Evolutionary conservation across 2,888 invertebrate genomes (phyloP), one percentile per base, ranked within the genome.

Genomic region (Amphipyra tragopoginis): DNA sequence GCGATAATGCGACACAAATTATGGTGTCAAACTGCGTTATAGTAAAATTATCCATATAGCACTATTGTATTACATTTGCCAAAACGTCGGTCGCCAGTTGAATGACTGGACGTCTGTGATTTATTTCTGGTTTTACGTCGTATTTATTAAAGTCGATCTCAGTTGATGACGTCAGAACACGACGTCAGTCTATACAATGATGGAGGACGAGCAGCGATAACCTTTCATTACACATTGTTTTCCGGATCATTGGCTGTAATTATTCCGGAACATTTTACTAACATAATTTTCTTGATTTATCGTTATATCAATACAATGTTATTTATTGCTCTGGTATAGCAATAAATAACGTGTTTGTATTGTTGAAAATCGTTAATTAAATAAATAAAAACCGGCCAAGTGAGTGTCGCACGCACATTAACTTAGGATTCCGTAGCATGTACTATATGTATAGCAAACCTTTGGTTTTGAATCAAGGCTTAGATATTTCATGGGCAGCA

Each of bases 91-190:
- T 36, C 49, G 36, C 15, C 39, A 33, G 51, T 58, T 48, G 54
- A 53, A 54, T 44, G 38, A 54, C 55, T 52, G 50, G 15, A 29
- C 36, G 51, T 36, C 48, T 48, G 45, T 50, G 40, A 48, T 59
- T 53, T 69, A 69, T 69, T 68, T 70, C 53, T 59, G 50, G 51
- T 65, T 70, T 59, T 66, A 55, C 66, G 70, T 40, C 65, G 55
- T 26, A 65, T 59, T 67, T 56, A 67, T 52, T 44, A 21, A 48
- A 58, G 34, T 51, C 14, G 36, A 52, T 59, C 54, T 50, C 14
- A 40, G 40, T 59, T 69, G 47, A 43, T 52, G 62, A 55, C 63
- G 60, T 51, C 55, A 54, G 5, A 8, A 8, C 3, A 21, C 66
- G 55, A 66, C 64, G 63, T 52, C 10, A 48, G 3, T 21, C 44